Evolutionary conservation across 2,888 invertebrate species (phyloP).

Genomic region (Rutpela maculata): DNA sequence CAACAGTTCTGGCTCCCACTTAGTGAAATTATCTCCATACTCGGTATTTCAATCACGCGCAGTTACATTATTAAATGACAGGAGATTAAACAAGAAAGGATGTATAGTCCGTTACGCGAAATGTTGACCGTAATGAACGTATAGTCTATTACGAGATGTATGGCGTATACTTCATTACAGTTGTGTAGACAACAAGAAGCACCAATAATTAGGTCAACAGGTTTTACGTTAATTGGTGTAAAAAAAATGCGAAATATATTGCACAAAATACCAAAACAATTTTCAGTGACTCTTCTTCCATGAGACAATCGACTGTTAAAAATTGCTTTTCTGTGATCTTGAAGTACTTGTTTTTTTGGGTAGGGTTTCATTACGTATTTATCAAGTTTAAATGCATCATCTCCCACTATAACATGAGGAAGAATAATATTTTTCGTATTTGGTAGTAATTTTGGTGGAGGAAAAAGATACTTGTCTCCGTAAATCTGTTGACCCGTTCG

Average conservation of each 20-base stretch:
- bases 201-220: constrained; percentile 24
- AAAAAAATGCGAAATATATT: constrained; percentile 58
- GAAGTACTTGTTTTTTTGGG: constrained; percentile 61
- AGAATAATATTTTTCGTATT: constrained; percentile 50
- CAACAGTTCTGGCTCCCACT: too few species aligned
- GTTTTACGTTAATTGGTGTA: constrained; percentile 50
- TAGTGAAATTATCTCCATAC: too few species aligned
- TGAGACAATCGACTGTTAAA: constrained; percentile 66
- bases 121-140: too few species aligned
- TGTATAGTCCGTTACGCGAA: too few species aligned
- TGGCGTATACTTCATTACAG: too few species aligned
- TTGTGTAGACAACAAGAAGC: constrained; percentile 47
- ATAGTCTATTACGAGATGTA: too few species aligned
- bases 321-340: constrained; percentile 53
- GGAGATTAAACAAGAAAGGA: too few species aligned
- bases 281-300: constrained; percentile 64
- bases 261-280: constrained; percentile 59
- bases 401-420: constrained; percentile 59
- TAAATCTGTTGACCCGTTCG: constrained; percentile 39
- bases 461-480: constrained; percentile 38
- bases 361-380: constrained; percentile 60
- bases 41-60: too few species aligned
- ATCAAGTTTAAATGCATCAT: constrained; percentile 61
- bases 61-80: too few species aligned
- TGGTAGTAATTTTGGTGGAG: constrained; percentile 38